These are phyloP conservation scores for Cepaea nemoralis DNA, from an alignment of 1,140 invertebrate genomes.

Conservation along the genomic window DNA sequence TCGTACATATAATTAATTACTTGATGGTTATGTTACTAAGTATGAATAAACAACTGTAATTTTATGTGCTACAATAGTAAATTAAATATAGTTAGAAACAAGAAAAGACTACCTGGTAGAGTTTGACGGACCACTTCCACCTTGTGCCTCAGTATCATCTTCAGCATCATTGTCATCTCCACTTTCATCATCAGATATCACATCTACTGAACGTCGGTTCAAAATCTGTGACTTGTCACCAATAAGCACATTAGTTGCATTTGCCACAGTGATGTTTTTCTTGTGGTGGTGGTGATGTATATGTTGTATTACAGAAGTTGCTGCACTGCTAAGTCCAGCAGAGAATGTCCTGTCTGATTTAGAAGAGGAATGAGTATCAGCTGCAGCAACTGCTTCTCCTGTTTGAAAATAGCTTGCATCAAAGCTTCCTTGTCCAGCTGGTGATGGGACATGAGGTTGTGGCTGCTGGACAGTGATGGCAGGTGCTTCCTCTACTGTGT, in stretches of 20 bases:
- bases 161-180: neutral
- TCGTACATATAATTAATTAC: too few relatives aligned
- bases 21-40: too few relatives aligned
- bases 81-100: too few relatives aligned
- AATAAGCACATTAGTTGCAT: slow-evolving; percentile 22
- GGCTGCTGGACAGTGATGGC: neutral
- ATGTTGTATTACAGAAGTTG: neutral
- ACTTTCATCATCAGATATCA: neutral
- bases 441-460: neutral
- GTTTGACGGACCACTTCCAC: neutral
- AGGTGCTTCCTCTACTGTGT: neutral
- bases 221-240: neutral
- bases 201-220: neutral
- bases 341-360: neutral
- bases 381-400: neutral
- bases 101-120: neutral
- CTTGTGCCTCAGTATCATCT: neutral
- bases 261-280: slow-evolving; percentile 6
- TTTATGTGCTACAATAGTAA: too few relatives aligned
- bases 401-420: neutral
- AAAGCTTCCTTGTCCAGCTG: neutral
- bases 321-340: neutral
- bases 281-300: slow-evolving; percentile 27
- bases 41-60: too few relatives aligned
- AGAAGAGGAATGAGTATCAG: neutral